Evolutionary conservation across 2,888 invertebrate genomes (phyloP), one percentile per base, ranked within the genome.

Genomic region (Schizaphis graminum): DNA sequence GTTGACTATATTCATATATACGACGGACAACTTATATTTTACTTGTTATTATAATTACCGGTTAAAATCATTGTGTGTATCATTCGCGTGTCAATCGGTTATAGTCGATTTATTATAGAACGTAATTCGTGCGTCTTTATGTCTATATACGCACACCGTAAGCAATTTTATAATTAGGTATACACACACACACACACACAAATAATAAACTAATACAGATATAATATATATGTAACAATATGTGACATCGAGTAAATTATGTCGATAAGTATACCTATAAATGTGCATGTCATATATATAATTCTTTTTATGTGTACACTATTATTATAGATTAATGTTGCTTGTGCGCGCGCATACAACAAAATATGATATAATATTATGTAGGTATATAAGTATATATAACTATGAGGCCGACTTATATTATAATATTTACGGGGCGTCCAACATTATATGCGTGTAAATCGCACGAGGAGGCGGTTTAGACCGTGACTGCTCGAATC

Each of bases 401-500:
- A 77, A 35, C 35, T 44, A 44, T 21, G 35, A 7, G 35, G 35
- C 8, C 21, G 77, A 77, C 35, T 77, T 35, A 77, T 21, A 77
- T 77, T 77, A 77, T 35, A 41, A 77, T 77, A 77, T 35, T 35
- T 77, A 77, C 21, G 21, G 21, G 35, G 77, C 77, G 21, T 35
- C 7, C 77, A 77, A 77, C n/a, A 21, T 67, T 67, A n/a, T 44
- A 61, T 53, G 53, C 61, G 44, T 90, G 67, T 67, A 67, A 11
- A 90, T 84, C 26, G 49, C 26, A 41, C 35, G 41, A 53, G 35
- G 67, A 67, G 67, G 92, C 24, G 88, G 67, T 88, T 26, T 87
- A 87, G 5, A 87, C 88, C 67, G 67, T 41, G 86, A 67, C 88
- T 41, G 57, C 26, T 86, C 57, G 41, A 67, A 67, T 88, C 92